phyloP scores from a whole-genome alignment of 2,888 invertebrate species.

The Oegoconia quadripuncta region DNA sequence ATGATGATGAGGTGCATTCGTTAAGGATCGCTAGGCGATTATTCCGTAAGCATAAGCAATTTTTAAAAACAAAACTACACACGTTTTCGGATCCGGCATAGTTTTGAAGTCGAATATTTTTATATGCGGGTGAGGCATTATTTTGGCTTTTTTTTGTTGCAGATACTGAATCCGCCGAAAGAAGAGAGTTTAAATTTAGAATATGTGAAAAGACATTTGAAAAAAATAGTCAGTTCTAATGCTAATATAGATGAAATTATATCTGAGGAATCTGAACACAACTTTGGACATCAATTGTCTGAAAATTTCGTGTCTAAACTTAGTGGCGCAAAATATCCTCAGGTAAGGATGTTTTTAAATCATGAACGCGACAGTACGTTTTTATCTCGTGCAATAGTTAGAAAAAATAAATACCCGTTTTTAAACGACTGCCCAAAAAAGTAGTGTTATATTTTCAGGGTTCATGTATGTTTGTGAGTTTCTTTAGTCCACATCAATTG shows the following conservation, averaged over 20 bases:
- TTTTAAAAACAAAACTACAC: too few species aligned
- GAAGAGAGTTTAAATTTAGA: slow-evolving; percentile 77
- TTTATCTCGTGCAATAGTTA: slow-evolving; percentile 2
- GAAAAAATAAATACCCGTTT: too few species aligned
- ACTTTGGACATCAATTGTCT: slow-evolving; percentile 90
- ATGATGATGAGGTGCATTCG: too few species aligned
- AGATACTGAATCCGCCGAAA: slow-evolving; percentile 52
- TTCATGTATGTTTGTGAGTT: too few species aligned
- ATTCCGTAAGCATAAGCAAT: too few species aligned
- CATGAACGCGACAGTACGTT: neutral
- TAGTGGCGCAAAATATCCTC: slow-evolving; percentile 85
- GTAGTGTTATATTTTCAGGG: too few species aligned
- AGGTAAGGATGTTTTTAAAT: slow-evolving; percentile 47
- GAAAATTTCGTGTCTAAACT: slow-evolving; percentile 88
- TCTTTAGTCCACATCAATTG: too few species aligned
- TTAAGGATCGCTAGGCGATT: too few species aligned
- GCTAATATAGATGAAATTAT: slow-evolving; percentile 87
- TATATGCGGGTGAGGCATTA: neutral
- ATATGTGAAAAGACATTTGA: slow-evolving; percentile 84
- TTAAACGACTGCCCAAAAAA: too few species aligned
- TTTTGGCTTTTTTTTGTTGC: neutral
- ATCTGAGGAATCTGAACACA: slow-evolving; percentile 93
- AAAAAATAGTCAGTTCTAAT: slow-evolving; percentile 59
- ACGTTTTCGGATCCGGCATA: too few species aligned
- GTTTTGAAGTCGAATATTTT: too few species aligned